A percentile compares a stretch with the other conserved stretches of the same genome.
Evolutionary conservation across 2,113 vertebrate species (phyloP).

Genomic region (Scytalopus superciliaris): DNA sequence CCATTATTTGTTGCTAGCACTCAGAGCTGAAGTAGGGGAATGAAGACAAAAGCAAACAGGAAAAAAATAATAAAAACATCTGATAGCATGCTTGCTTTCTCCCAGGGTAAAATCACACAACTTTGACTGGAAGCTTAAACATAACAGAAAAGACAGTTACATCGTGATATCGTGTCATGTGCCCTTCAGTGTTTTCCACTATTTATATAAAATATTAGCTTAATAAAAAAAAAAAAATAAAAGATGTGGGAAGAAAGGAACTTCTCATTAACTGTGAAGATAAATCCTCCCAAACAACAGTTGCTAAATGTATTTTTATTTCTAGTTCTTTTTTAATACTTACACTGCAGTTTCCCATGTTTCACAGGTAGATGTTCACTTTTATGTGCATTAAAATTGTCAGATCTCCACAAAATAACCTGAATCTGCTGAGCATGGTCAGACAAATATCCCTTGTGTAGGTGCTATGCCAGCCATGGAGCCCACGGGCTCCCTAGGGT

Average conservation of each 20-base stretch:
- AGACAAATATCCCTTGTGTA: rapidly evolving
- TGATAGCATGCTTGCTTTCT: background rate
- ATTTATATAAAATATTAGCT: background rate
- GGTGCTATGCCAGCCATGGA: background rate
- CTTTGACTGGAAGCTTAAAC: background rate
- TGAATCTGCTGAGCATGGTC: background rate
- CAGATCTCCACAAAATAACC: background rate
- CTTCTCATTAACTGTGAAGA: background rate
- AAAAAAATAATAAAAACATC: background rate
- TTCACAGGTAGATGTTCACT: background rate
- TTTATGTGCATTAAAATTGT: background rate
- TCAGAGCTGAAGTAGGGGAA: background rate
- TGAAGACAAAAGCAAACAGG: background rate
- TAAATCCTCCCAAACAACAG: background rate
- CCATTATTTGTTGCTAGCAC: background rate
- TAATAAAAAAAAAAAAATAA: background rate
- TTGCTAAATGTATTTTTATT: background rate
- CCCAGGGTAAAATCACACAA: background rate
- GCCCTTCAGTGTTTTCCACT: background rate
- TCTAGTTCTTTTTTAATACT: background rate
- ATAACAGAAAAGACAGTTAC: background rate
- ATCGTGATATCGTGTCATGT: background rate
- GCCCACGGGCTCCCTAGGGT: rapidly evolving
- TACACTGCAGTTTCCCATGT: background rate
- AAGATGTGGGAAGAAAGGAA: background rate